These are phyloP conservation scores for Panagrolaimus sp. DNA, from an alignment of 1,140 invertebrate species.

Conservation along the genomic window DNA sequence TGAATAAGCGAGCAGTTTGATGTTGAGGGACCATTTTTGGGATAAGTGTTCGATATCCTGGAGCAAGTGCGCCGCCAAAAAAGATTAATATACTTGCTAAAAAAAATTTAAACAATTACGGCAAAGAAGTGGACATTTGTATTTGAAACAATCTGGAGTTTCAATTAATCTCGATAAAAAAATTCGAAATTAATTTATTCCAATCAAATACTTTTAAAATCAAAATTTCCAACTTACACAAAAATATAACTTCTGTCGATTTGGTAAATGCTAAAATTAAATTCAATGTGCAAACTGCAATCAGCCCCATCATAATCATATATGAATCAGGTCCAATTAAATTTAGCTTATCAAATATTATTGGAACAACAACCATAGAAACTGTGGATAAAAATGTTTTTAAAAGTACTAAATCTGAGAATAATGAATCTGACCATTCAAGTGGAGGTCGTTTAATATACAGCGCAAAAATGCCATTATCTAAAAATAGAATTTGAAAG, in stretches of 20 bases:
- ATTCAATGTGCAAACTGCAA: background rate
- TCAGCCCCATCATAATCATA: conserved; percentile 23
- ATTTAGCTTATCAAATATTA: background rate
- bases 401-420: conserved; percentile 22
- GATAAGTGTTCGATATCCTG: conserved; percentile 26
- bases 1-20: conserved; percentile 31
- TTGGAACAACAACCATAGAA: conserved; percentile 24
- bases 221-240: conserved; percentile 12
- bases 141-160: too few relatives aligned
- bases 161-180: too few relatives aligned
- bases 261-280: conserved; percentile 21
- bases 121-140: background rate
- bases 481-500: conserved; percentile 20
- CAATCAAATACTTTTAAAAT: background rate
- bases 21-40: conserved; percentile 29
- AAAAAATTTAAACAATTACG: conserved; percentile 7
- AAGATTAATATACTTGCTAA: conserved; percentile 17
- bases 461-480: conserved; percentile 16
- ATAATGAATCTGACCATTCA: conserved; percentile 22
- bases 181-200: too few relatives aligned
- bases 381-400: conserved; percentile 13
- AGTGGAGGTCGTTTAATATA: conserved; percentile 29
- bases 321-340: conserved; percentile 23
- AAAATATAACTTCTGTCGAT: conserved; percentile 19
- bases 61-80: conserved; percentile 14